These are phyloP conservation scores for Eubasilissa regina DNA, from an alignment of 1,140 invertebrate genomes.

Conservation along the genomic window DNA sequence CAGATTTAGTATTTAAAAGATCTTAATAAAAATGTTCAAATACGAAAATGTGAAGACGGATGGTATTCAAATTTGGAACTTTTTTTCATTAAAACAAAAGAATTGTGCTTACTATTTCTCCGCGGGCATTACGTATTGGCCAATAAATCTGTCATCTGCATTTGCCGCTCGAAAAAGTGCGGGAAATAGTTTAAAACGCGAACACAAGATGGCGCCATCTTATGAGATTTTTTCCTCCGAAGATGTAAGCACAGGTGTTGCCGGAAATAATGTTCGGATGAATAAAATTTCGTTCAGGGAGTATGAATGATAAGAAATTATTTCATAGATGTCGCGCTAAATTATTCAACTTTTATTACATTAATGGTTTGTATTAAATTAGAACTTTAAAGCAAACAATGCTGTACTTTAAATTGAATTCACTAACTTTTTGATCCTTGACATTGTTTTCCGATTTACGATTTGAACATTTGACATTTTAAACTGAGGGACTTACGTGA, in stretches of 20 bases:
- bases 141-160: constrained; percentile 57
- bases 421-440: too few relatives aligned
- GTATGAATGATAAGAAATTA: constrained; percentile 6
- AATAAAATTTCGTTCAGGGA: constrained; percentile 55
- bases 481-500: too few relatives aligned
- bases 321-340: too few relatives aligned
- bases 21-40: too few relatives aligned
- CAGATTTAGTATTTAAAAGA: too few relatives aligned
- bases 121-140: constrained; percentile 30
- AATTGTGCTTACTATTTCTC: constrained; percentile 32
- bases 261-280: constrained; percentile 57
- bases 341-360: too few relatives aligned
- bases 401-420: too few relatives aligned
- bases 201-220: constrained; percentile 47
- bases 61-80: not conserved
- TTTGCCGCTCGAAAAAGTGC: constrained; percentile 26
- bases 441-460: too few relatives aligned
- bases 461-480: too few relatives aligned
- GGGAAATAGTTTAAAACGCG: constrained; percentile 54
- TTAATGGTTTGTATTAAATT: too few relatives aligned
- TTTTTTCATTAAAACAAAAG: constrained; percentile 22
- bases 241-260: constrained; percentile 54
- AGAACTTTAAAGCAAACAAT: too few relatives aligned
- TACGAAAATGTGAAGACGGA: not conserved
- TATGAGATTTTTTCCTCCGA: constrained; percentile 57